These are phyloP conservation scores for Argyra leucocephala DNA, from an alignment of 2,888 invertebrate species.

Conservation along the genomic window DNA sequence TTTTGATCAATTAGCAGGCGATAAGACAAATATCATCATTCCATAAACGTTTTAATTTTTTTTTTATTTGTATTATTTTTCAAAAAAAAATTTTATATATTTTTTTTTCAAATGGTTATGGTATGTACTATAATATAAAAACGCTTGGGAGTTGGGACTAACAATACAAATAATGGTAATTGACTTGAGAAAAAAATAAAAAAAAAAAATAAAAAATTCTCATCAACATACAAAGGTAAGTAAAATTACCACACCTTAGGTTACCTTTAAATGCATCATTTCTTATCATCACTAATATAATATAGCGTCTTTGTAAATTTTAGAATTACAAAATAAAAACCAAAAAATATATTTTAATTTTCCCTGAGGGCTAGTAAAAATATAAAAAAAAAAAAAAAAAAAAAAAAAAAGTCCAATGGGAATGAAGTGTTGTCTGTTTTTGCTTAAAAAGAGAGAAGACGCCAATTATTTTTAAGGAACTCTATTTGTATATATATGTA, in stretches of 20 bases:
- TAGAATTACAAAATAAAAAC: background rate
- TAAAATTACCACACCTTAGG: conserved; percentile 1
- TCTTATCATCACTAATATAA: background rate
- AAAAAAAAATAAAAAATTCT: background rate
- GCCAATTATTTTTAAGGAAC: background rate
- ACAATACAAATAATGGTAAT: background rate
- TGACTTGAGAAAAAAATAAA: background rate
- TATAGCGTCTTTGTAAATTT: background rate
- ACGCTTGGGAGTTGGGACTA: background rate
- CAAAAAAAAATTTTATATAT: background rate
- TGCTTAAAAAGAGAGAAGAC: background rate
- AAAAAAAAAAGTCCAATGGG: background rate
- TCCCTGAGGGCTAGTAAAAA: background rate
- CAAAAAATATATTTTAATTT: background rate
- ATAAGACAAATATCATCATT: conserved; percentile 3
- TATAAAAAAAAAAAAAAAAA: background rate
- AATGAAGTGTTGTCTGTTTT: too few species aligned
- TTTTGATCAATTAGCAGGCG: conserved; percentile 1
- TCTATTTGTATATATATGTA: background rate
- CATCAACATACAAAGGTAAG: conserved; percentile 1
- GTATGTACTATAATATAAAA: background rate
- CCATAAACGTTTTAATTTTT: background rate
- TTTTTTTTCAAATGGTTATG: background rate
- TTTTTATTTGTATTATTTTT: background rate
- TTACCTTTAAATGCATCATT: background rate